Percentiles rank a stretch among this genome's conserved stretches.
Conservation (phyloP, 1,140 invertebrate species). For the Macrostomum lignano region DNA sequence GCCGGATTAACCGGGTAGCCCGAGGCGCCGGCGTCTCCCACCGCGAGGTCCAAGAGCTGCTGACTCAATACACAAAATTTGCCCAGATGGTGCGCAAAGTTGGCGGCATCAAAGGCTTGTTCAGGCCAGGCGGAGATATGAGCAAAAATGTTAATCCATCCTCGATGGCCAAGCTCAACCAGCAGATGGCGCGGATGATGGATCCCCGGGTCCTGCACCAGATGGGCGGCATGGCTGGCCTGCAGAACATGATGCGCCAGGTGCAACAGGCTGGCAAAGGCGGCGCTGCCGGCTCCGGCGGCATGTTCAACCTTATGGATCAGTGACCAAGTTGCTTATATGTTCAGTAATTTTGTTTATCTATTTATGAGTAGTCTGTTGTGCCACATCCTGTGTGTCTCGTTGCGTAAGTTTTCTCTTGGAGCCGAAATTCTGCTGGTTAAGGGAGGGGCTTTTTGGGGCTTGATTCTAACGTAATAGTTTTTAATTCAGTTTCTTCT, state of each 20-base stretch:
- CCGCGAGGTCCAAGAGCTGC: constrained; percentile 80
- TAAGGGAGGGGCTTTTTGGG: no score
- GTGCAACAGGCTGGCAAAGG: constrained; percentile 34
- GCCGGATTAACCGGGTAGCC: constrained; percentile 54
- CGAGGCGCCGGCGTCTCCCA: constrained; percentile 74
- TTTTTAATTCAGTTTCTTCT: no score
- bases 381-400: no score
- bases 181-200: constrained; percentile 99
- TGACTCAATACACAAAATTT: constrained; percentile 95
- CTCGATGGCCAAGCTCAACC: constrained; percentile 93
- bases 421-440: no score
- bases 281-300: neutral
- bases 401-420: no score
- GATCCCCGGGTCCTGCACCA: constrained; percentile 82
- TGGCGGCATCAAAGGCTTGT: constrained; percentile 94
- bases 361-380: no score
- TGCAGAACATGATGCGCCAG: constrained; percentile 93
- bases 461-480: no score
- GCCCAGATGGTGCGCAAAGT: constrained; percentile 94
- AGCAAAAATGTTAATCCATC: constrained; percentile 87
- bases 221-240: constrained; percentile 70
- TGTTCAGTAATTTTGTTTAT: no score
- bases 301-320: no score
- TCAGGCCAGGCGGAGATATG: constrained; percentile 37
- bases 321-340: no score